Evolutionary conservation across 2,888 invertebrate species (phyloP).

Genomic region (Hesperia comma): DNA sequence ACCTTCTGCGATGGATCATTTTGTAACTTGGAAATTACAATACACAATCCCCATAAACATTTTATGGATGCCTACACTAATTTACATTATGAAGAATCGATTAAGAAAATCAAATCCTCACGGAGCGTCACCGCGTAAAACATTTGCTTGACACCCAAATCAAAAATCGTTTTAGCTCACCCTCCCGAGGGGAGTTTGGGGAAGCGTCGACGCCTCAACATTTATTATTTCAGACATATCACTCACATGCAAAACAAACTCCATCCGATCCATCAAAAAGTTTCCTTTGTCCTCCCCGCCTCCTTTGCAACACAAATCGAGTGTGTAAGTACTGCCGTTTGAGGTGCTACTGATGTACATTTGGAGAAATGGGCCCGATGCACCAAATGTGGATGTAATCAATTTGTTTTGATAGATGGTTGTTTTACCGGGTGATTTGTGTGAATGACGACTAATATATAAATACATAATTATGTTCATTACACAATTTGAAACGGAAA

Average conservation of each 20-base stretch:
- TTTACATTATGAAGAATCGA: conserved; percentile 77
- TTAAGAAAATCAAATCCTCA: conserved; percentile 82
- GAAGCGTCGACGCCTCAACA: conserved; percentile 83
- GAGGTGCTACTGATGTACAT: conserved; percentile 42
- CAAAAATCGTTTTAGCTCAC: conserved; percentile 84
- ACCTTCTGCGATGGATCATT: conserved; percentile 23
- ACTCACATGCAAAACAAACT: conserved; percentile 85
- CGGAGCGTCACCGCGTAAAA: conserved; percentile 80
- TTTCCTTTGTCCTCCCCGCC: conserved; percentile 57
- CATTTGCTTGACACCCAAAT: conserved; percentile 84
- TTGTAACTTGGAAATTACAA: conserved; percentile 4
- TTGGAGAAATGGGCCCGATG: conserved; percentile 9
- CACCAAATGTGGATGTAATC: conserved; percentile 47
- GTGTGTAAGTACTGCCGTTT: conserved; percentile 79
- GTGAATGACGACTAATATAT: no score
- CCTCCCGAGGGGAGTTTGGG: conserved; percentile 69
- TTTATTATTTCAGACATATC: conserved; percentile 85
- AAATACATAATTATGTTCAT: no score
- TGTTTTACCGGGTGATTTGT: no score
- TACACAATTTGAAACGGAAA: no score
- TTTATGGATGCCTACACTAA: conserved; percentile 43
- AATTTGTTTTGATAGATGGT: neutral
- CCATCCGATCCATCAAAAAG: conserved; percentile 84
- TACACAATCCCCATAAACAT: neutral
- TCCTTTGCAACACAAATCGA: conserved; percentile 73